phyloP scores from a whole-genome alignment of 1,140 invertebrate species.

The Drosophila pachea region DNA sequence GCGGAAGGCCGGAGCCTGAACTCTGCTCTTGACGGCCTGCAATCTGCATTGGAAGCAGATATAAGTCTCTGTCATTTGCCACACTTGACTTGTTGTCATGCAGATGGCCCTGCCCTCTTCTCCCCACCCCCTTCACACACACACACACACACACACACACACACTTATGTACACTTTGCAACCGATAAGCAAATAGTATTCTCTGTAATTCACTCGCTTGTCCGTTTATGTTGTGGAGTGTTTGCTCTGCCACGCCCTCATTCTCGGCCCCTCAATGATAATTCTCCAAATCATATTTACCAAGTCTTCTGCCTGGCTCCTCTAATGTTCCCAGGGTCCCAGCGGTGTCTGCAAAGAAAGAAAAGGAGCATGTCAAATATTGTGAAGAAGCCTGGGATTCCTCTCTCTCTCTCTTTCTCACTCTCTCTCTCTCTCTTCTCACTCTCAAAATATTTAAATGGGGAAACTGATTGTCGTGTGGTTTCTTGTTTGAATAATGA shows the following conservation, averaged over 20 bases:
- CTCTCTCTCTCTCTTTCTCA: no score
- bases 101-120: neutral
- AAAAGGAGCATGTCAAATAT: conserved; percentile 20
- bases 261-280: neutral
- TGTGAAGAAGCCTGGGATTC: neutral
- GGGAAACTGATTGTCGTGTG: conserved; percentile 26
- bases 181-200: conserved; percentile 21
- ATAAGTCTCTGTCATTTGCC: conserved; percentile 26
- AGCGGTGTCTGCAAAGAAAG: conserved; percentile 34
- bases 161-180: neutral
- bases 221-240: conserved; percentile 21
- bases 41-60: conserved; percentile 11
- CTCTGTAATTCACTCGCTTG: conserved; percentile 24
- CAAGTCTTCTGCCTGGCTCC: conserved; percentile 23
- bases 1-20: neutral
- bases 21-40: conserved; percentile 20
- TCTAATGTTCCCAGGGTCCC: conserved; percentile 19
- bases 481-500: conserved; percentile 27
- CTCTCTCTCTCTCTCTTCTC: neutral
- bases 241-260: conserved; percentile 7
- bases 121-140: no score
- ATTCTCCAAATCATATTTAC: conserved; percentile 33
- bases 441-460: conserved; percentile 11
- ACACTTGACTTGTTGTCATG: conserved; percentile 17
- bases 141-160: no score